Base-by-base conservation (phyloP, 2,888 invertebrate species). In the Papilio demoleus region DNA sequence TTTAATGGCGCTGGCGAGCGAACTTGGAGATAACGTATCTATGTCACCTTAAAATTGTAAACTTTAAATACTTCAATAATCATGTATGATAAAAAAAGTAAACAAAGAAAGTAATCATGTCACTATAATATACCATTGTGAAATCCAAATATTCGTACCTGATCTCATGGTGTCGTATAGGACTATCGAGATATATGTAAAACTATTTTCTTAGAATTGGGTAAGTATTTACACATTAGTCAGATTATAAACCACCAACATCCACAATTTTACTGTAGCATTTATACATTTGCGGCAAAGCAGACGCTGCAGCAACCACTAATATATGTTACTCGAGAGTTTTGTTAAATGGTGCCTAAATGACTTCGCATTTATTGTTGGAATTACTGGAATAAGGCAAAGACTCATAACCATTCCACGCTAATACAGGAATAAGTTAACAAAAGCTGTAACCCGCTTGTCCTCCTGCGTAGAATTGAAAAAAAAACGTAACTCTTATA, bases 291-390 rank as follows among this genome's bases (percentile, higher is more conserved):
- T 31, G 31, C 17, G 11, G 53, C n/a, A 31, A 31, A 31, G 17
- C 53, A n/a, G 17, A 56, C n/a, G 53, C 17, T 56, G n/a, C 31
- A 31, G 53, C 14, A 17, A 56, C 53, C 27, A 3, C 53, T 56
- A 45, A 24, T 53, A 53, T 27, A 53, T 56, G 31, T 56, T 56
- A 17, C 53, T n/a, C 31, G 53, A 17, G 8, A 56, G 53, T 31
- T 17, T 56, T 56, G 53, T 56, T 56, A 56, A 56, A 56, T 31
- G 53, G n/a, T 31, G 14, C 53, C 17, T 4, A 31, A 56, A 56
- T 56, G n/a, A 31, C 53, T 56, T 56, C 17, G 53, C 31, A 56
- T 56, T 56, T 56, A 56, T 56, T 31, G n/a, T 56, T 56, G 0
- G 31, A 11, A 31, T 31, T 27, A 53, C 42, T n/a, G 17, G 17